A percentile compares a stretch with the other conserved stretches of the same genome.
Evolutionary conservation across 2,113 vertebrate species (phyloP).

Genomic region (Butastur rufipennis): DNA sequence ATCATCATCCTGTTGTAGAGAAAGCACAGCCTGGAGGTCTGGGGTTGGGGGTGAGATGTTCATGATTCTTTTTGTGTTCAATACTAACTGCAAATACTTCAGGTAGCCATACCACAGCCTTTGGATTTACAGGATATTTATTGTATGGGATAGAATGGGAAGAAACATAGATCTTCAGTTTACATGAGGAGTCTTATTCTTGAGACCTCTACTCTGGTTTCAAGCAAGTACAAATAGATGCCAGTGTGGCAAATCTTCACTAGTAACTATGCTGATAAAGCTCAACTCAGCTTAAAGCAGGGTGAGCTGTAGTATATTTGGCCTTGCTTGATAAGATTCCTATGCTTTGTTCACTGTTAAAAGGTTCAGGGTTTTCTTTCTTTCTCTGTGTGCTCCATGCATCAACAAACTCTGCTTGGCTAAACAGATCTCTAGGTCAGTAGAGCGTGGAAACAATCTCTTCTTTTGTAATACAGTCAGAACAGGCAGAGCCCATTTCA

Average conservation of each 20-base stretch:
- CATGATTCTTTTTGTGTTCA: no score
- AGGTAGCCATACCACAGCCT: not conserved
- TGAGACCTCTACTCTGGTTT: not conserved
- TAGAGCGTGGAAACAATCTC: not conserved
- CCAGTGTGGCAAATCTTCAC: accelerated
- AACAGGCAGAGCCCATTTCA: not conserved
- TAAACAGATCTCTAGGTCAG: not conserved
- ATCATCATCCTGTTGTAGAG: not conserved
- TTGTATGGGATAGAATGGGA: not conserved
- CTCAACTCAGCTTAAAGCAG: not conserved
- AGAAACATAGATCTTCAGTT: no score
- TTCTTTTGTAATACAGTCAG: not conserved
- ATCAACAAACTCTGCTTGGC: not conserved
- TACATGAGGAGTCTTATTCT: not conserved
- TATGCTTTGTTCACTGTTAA: not conserved
- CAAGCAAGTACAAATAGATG: not conserved
- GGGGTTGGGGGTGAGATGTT: not conserved
- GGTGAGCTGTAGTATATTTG: not conserved
- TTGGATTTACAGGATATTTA: not conserved
- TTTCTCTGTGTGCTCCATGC: not conserved
- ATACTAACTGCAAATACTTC: not conserved
- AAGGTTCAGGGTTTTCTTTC: not conserved
- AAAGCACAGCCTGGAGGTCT: not conserved
- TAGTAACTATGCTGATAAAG: not conserved
- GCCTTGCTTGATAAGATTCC: not conserved